Conservation (phyloP, 2,797 vertebrate species). For the Pygocentrus nattereri region DNA sequence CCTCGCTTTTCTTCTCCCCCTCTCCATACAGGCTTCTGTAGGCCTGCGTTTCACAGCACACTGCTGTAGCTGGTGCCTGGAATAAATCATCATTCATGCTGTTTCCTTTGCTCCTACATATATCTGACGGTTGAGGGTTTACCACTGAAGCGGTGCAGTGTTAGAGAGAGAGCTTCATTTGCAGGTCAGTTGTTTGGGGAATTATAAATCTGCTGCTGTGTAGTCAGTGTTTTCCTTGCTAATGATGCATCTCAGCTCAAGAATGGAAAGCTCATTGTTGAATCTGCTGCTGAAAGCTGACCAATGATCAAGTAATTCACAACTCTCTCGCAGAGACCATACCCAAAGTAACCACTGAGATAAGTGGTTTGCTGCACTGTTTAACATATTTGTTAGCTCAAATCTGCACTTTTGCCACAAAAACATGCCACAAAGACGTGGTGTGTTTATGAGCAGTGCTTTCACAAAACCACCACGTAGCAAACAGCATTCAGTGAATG, state of each 20-base stretch:
- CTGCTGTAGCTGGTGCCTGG: slow-evolving; percentile 2
- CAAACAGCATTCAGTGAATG: slow-evolving; percentile 28
- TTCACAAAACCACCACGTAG: slow-evolving; percentile 34
- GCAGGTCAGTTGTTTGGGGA: slow-evolving; percentile 44
- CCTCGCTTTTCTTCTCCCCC: slow-evolving; percentile 63
- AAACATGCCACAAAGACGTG: slow-evolving; percentile 40
- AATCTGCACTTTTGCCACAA: slow-evolving; percentile 23
- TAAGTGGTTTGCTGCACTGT: slow-evolving; percentile 39
- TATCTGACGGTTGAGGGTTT: slow-evolving; percentile 31
- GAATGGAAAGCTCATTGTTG: slow-evolving; percentile 35
- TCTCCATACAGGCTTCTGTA: slow-evolving; percentile 51
- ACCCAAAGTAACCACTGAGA: slow-evolving; percentile 22
- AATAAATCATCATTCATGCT: slow-evolving; percentile 52
- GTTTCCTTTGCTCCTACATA: slow-evolving; percentile 37
- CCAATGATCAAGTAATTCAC: slow-evolving; percentile 26
- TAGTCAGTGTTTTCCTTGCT: slow-evolving; percentile 49
- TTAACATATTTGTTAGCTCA: slow-evolving; percentile 9
- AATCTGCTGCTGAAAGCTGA: slow-evolving; percentile 44
- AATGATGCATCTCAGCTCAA: slow-evolving; percentile 49
- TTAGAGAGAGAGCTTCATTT: slow-evolving; percentile 42
- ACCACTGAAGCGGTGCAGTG: slow-evolving; percentile 34
- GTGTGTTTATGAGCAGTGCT: slow-evolving; percentile 37
- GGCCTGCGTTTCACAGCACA: slow-evolving; percentile 27
- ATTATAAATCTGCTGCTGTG: slow-evolving; percentile 49
- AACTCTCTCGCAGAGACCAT: slow-evolving; percentile 25